These are phyloP conservation scores for Trissolcus japonicus DNA, from an alignment of 2,888 invertebrate genomes.

Conservation along the genomic window DNA sequence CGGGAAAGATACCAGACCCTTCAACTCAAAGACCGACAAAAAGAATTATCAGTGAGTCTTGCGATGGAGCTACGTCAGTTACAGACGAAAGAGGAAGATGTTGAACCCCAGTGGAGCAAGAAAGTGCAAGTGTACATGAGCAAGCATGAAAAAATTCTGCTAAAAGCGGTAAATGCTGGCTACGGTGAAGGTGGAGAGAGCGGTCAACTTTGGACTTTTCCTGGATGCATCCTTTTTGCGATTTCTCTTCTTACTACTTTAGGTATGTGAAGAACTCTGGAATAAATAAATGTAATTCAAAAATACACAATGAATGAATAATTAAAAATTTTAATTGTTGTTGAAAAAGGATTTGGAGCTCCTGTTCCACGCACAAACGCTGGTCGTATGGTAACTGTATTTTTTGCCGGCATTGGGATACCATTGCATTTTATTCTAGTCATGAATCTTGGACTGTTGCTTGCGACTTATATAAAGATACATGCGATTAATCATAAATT, in stretches of 20 bases:
- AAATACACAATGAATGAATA: neutral
- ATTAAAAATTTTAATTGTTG: neutral
- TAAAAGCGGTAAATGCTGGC: constrained; percentile 79
- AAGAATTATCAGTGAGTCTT: constrained; percentile 80
- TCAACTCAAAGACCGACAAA: constrained; percentile 79
- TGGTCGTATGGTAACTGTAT: constrained; percentile 80
- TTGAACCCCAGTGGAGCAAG: constrained; percentile 80
- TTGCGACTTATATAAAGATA: constrained; percentile 77
- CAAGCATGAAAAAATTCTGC: constrained; percentile 79
- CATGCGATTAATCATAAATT: constrained; percentile 71
- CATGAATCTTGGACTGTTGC: constrained; percentile 78
- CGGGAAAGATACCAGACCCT: constrained; percentile 79
- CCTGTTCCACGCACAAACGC: constrained; percentile 83
- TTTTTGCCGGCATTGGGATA: constrained; percentile 82
- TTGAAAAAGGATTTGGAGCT: constrained; percentile 81
- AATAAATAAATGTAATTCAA: neutral
- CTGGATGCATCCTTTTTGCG: constrained; percentile 83
- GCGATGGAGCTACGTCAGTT: constrained; percentile 82
- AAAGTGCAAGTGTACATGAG: constrained; percentile 79
- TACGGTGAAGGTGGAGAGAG: constrained; percentile 77
- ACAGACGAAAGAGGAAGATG: constrained; percentile 74
- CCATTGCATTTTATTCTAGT: constrained; percentile 82
- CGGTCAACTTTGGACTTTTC: constrained; percentile 83
- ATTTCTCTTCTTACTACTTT: constrained; percentile 84
- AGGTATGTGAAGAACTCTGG: constrained; percentile 75